phyloP scores from a whole-genome alignment of 2,113 vertebrate genomes.

The Sylvia atricapilla region DNA sequence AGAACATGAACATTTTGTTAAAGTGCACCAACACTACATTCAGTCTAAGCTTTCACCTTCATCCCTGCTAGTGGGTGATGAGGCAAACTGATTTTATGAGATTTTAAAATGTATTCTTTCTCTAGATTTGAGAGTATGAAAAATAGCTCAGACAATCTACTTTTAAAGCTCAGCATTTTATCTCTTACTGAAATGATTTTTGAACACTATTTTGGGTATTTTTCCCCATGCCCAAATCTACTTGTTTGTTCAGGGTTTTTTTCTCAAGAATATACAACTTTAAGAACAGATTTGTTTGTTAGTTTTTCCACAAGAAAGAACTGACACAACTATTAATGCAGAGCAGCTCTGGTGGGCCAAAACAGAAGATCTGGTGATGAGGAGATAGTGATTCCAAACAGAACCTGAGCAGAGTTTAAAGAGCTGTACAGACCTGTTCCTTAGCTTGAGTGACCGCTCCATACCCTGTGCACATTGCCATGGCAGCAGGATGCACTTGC shows the following conservation, averaged over 20 bases:
- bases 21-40: background rate
- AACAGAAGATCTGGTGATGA: background rate
- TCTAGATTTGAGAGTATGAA: background rate
- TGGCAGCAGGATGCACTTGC: fast-evolving
- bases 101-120: background rate
- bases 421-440: background rate
- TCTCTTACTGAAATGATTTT: background rate
- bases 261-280: background rate
- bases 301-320: background rate
- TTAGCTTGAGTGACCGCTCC: background rate
- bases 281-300: background rate
- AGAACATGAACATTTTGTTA: background rate
- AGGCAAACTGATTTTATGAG: background rate
- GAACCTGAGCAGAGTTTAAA: background rate
- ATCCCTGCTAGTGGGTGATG: background rate
- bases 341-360: background rate
- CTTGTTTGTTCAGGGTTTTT: background rate
- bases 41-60: background rate
- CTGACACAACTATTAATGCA: background rate
- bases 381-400: background rate
- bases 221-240: background rate
- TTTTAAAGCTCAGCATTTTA: background rate
- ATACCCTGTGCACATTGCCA: fast-evolving
- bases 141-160: background rate
- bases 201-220: background rate